Conservation (phyloP, 35 echinoderm and acorn worm species). For the Heliocidaris tuberculata region DNA sequence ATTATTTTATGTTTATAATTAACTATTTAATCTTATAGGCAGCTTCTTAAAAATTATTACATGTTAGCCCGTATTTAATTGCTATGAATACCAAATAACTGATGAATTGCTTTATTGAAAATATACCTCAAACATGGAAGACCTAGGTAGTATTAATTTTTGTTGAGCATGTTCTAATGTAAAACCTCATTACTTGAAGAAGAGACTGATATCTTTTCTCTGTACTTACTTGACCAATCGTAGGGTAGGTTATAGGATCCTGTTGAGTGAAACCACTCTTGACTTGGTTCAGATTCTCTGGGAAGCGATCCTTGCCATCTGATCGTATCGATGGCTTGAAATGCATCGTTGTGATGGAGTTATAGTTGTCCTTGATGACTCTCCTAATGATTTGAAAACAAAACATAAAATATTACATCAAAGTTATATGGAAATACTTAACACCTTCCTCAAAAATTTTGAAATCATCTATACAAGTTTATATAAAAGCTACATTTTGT, state of each 20-base stretch:
- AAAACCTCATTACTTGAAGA: neutral
- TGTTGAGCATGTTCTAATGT: too few relatives aligned
- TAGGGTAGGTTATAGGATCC: constrained; percentile 87
- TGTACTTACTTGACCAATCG: constrained; percentile 76
- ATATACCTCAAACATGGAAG: too few relatives aligned
- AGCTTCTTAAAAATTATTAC: too few relatives aligned
- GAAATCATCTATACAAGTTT: neutral
- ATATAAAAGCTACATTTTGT: too few relatives aligned
- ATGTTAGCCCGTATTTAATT: too few relatives aligned
- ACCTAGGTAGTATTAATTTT: too few relatives aligned
- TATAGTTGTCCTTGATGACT: constrained; percentile 80
- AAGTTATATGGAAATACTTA: neutral
- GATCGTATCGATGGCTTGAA: constrained; percentile 83
- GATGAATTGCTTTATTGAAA: too few relatives aligned
- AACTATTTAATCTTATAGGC: too few relatives aligned
- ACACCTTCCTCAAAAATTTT: neutral
- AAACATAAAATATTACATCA: neutral
- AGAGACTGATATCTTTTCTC: neutral
- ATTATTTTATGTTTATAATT: too few relatives aligned
- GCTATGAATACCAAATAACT: too few relatives aligned
- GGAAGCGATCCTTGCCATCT: constrained; percentile 71
- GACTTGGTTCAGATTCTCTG: constrained; percentile 70
- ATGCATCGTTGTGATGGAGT: constrained; percentile 89
- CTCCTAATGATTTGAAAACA: constrained; percentile 43
- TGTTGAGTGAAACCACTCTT: constrained; percentile 93